A percentile compares a stretch with the other conserved stretches of the same genome.
phyloP scores from a whole-genome alignment of 2,797 vertebrate species.

The Xiphophorus birchmanni region DNA sequence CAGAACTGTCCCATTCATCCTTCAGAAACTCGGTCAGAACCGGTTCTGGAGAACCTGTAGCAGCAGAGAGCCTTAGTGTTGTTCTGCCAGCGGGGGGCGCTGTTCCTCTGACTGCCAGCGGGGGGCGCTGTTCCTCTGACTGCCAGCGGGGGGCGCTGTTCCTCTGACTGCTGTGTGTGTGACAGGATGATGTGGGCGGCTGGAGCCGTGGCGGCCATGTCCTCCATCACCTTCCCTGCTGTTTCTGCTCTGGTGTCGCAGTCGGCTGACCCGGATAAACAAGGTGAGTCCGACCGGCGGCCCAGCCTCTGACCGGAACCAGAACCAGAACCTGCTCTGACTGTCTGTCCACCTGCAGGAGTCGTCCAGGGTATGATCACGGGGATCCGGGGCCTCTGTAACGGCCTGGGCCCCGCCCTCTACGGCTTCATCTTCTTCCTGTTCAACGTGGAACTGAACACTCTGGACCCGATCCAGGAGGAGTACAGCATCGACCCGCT shows the following conservation, averaged over 20 bases:
- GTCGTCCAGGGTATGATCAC: slow-evolving; percentile 93
- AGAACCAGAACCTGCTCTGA: not conserved
- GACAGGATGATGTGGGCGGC: slow-evolving; percentile 94
- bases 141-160: no score
- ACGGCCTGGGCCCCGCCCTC: slow-evolving; percentile 92
- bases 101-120: no score
- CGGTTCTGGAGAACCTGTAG: no score
- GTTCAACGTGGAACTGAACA: slow-evolving; percentile 91
- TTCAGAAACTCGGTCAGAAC: no score
- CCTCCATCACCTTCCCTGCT: slow-evolving; percentile 91
- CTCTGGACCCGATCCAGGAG: slow-evolving; percentile 82
- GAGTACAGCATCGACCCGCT: slow-evolving; percentile 76
- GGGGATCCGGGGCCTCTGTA: slow-evolving; percentile 90
- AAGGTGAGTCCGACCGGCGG: slow-evolving; percentile 74
- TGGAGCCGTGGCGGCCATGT: slow-evolving; percentile 89
- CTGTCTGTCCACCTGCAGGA: slow-evolving; percentile 66
- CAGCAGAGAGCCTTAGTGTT: no score
- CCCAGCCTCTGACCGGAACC: not conserved
- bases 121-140: no score
- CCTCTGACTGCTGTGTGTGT: not conserved
- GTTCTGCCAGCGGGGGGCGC: no score
- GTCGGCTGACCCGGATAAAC: slow-evolving; percentile 82
- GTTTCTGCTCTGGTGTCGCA: slow-evolving; percentile 89
- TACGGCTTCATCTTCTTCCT: slow-evolving; percentile 96
- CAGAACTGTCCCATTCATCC: no score